These are phyloP conservation scores for Tipula confusa DNA, from an alignment of 2,888 invertebrate species.

Conservation along the genomic window DNA sequence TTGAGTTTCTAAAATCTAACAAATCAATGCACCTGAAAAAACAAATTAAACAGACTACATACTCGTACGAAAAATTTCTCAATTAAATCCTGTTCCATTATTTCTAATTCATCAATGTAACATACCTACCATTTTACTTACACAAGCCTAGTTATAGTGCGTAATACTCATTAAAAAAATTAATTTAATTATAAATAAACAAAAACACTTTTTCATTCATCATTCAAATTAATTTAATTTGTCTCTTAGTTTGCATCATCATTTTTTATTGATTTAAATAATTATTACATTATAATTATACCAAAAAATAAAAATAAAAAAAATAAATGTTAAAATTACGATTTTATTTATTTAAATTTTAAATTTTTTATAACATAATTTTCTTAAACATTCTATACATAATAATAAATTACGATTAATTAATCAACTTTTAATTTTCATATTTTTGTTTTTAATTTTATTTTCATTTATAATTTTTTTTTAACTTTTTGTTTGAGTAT, in stretches of 20 bases:
- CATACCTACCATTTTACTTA: background rate
- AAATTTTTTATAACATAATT: background rate
- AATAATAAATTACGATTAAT: conserved; percentile 5
- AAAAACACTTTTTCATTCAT: background rate
- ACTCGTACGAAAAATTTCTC: no score
- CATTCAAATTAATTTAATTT: conserved; percentile 25
- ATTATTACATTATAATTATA: conserved; percentile 13
- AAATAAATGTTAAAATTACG: background rate
- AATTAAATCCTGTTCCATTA: no score
- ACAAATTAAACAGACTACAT: no score
- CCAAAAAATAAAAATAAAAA: no score
- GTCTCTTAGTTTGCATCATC: background rate
- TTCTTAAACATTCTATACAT: conserved; percentile 1
- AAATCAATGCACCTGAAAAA: no score
- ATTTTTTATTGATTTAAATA: conserved; percentile 14
- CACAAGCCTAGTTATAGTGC: background rate
- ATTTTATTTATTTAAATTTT: background rate
- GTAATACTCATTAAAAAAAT: background rate
- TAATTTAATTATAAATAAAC: background rate
- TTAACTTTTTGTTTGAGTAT: background rate
- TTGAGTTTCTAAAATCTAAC: no score
- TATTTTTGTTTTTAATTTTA: no score
- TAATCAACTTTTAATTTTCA: no score
- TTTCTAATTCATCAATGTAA: background rate
- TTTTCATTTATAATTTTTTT: background rate